Percentiles rank a stretch among this genome's conserved stretches.
Conservation (phyloP, 1,140 invertebrate species). For the Harlomillsia oculata region DNA sequence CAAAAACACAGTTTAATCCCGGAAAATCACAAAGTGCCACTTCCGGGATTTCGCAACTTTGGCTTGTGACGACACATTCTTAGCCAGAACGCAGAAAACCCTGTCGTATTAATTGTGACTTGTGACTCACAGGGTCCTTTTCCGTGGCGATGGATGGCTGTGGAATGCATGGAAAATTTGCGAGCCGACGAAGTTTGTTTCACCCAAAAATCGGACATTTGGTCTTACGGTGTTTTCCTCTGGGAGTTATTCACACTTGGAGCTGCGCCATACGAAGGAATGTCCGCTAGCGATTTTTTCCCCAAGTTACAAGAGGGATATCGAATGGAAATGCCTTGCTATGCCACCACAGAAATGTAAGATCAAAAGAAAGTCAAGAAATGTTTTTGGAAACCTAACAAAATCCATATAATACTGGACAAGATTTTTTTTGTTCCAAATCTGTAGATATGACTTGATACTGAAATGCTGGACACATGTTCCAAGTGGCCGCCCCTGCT, state of each 20-base stretch:
- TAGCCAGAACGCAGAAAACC: too few species aligned
- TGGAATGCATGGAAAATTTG: constrained; percentile 2
- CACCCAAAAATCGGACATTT: constrained; percentile 5
- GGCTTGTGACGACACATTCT: too few species aligned
- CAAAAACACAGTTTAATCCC: too few species aligned
- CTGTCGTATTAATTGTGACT: background rate
- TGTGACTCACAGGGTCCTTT: background rate
- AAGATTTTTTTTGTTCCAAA: too few species aligned
- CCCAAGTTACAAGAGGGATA: constrained; percentile 6
- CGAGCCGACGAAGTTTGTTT: constrained; percentile 4
- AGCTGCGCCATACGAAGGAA: background rate
- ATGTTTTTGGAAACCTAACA: too few species aligned
- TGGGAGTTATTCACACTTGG: constrained; percentile 8
- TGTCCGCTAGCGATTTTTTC: background rate
- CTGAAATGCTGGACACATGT: too few species aligned
- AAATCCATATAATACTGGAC: too few species aligned
- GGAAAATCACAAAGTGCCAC: too few species aligned
- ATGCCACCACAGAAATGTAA: constrained; percentile 5
- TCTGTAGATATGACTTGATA: too few species aligned
- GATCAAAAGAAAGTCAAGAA: too few species aligned
- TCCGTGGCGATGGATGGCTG: constrained; percentile 9
- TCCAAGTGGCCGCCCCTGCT: too few species aligned
- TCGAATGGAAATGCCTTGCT: background rate
- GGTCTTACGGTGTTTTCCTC: constrained; percentile 1
- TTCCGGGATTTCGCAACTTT: too few species aligned